These are phyloP conservation scores for Chaetodon trifascialis DNA, from an alignment of 2,113 vertebrate species.

Conservation along the genomic window DNA sequence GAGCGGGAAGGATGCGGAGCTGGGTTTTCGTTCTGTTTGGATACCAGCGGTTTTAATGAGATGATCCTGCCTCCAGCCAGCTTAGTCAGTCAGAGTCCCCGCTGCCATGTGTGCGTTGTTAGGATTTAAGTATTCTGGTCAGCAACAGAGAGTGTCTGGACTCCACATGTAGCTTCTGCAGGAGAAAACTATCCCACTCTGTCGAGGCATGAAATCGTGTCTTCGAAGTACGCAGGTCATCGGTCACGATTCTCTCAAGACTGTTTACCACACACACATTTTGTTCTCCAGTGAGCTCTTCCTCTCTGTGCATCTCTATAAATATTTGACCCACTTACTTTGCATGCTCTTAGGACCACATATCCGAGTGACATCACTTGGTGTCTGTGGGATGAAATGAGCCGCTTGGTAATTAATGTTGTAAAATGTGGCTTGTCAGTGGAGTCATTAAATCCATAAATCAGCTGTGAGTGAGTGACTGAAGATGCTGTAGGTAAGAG, in stretches of 20 bases:
- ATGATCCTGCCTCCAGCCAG: conserved; percentile 47
- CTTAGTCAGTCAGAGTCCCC: conserved; percentile 27
- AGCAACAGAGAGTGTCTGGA: conserved; percentile 52
- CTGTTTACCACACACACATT: conserved; percentile 26
- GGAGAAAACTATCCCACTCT: neutral
- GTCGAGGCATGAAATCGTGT: conserved; percentile 1
- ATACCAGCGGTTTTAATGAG: conserved; percentile 64
- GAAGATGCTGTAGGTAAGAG: conserved; percentile 8
- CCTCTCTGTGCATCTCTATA: conserved; percentile 12
- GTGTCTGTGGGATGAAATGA: conserved; percentile 55
- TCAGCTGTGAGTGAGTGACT: conserved; percentile 25
- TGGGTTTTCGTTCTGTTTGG: conserved; percentile 54
- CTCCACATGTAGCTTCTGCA: conserved; percentile 57
- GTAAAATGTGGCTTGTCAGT: conserved; percentile 37
- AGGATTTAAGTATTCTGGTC: conserved; percentile 35
- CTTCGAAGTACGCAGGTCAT: conserved; percentile 51
- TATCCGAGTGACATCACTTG: conserved; percentile 27
- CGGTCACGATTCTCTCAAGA: conserved; percentile 63
- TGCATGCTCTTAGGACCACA: conserved; percentile 10
- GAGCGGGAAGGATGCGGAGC: conserved; percentile 39
- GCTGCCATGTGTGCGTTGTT: conserved; percentile 60
- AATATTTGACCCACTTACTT: conserved; percentile 48
- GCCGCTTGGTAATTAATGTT: conserved; percentile 44
- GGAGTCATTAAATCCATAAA: conserved; percentile 46
- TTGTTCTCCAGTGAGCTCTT: conserved; percentile 18